Evolutionary conservation across 2,797 vertebrate species (phyloP).

Genomic region (Peromyscus melanophrys): DNA sequence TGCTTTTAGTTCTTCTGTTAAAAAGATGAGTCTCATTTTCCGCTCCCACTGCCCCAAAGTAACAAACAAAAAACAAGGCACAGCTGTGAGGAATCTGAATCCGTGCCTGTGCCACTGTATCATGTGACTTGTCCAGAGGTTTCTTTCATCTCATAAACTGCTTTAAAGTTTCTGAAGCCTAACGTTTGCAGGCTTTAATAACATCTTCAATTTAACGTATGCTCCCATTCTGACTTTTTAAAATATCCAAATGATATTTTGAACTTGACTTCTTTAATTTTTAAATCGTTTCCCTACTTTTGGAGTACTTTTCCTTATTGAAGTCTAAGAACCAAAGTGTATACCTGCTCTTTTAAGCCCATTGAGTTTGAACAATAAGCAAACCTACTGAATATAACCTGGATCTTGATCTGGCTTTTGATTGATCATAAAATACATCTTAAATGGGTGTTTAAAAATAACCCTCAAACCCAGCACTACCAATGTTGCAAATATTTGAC

Average conservation of each 20-base stretch:
- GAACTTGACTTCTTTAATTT: background rate
- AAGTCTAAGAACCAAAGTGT: background rate
- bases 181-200: background rate
- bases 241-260: conserved; percentile 24
- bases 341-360: background rate
- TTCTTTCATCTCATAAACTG: background rate
- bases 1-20: background rate
- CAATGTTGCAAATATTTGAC: no score
- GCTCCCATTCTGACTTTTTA: conserved; percentile 10
- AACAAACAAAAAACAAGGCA: background rate
- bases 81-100: conserved; percentile 7
- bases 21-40: background rate
- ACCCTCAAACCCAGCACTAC: no score
- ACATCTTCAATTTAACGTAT: background rate
- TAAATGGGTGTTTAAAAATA: background rate
- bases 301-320: background rate
- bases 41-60: no score
- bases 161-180: background rate
- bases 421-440: background rate
- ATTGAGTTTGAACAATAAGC: background rate
- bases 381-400: background rate
- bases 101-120: background rate
- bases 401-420: background rate
- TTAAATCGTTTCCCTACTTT: background rate
- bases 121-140: background rate